Evolutionary conservation across 2,797 vertebrate species (phyloP).

Genomic region (Leuciscus waleckii): DNA sequence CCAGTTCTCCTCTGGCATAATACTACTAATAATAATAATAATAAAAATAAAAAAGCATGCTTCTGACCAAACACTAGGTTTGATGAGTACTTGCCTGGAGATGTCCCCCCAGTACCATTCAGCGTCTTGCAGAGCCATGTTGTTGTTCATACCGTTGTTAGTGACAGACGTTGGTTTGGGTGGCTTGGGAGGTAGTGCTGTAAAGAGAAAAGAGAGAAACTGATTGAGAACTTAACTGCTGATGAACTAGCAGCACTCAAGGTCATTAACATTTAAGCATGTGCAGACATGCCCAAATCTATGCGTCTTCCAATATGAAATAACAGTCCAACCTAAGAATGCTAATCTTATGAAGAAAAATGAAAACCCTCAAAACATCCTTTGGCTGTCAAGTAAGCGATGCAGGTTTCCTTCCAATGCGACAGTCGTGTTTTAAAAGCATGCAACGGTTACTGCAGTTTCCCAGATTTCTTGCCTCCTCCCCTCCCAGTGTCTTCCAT

Average conservation of each 20-base stretch:
- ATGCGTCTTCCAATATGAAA: neutral
- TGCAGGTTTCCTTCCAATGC: constrained; percentile 1
- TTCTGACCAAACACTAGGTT: neutral
- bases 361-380: neutral
- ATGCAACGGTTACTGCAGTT: constrained; percentile 65
- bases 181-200: constrained; percentile 98
- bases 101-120: constrained; percentile 99
- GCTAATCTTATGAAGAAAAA: neutral
- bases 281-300: constrained; percentile 40
- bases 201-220: constrained; percentile 59
- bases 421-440: constrained; percentile 32
- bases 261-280: constrained; percentile 46
- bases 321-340: neutral
- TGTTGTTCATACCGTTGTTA: constrained; percentile 98
- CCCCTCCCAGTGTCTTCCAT: constrained; percentile 57
- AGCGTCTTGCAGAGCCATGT: constrained; percentile 97
- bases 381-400: neutral
- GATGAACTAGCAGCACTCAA: constrained; percentile 29
- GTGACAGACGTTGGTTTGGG: constrained; percentile 89
- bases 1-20: too few relatives aligned
- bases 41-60: neutral
- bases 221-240: constrained; percentile 46
- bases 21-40: neutral
- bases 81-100: constrained; percentile 79
- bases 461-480: constrained; percentile 47